phyloP scores from a whole-genome alignment of 1,140 invertebrate species.

The Mycetomoellerius zeteki region DNA sequence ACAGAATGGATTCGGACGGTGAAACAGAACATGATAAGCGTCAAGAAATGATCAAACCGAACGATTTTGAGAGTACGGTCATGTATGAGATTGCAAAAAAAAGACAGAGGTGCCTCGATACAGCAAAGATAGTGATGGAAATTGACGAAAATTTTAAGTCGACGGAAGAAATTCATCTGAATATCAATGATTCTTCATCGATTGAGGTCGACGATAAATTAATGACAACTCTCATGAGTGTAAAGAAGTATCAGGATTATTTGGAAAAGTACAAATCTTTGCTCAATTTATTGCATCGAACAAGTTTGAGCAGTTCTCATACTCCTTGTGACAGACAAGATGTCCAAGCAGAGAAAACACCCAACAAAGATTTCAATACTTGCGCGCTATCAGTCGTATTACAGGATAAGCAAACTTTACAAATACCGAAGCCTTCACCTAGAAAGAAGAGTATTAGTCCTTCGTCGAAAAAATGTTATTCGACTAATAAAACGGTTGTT shows the following conservation, averaged over 20 bases:
- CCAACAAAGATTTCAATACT: not conserved
- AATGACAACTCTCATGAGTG: slow-evolving; percentile 72
- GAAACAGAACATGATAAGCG: not conserved
- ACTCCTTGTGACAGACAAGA: slow-evolving; percentile 19
- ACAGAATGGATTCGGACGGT: not conserved
- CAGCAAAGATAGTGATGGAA: slow-evolving; percentile 76
- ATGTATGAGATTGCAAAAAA: slow-evolving; percentile 75
- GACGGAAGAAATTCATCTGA: slow-evolving; percentile 26
- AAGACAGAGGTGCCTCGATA: slow-evolving; percentile 78
- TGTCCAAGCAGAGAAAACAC: not conserved
- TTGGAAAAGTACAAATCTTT: slow-evolving; percentile 68
- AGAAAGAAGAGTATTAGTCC: not conserved
- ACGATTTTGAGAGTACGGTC: slow-evolving; percentile 73
- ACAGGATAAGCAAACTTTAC: not conserved
- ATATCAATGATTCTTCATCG: slow-evolving; percentile 36
- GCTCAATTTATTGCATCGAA: slow-evolving; percentile 58
- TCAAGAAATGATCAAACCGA: slow-evolving; percentile 15
- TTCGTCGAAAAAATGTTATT: not conserved
- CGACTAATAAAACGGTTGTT: not conserved
- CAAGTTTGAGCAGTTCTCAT: not conserved
- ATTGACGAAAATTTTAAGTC: slow-evolving; percentile 68
- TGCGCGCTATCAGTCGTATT: not conserved
- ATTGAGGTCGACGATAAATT: slow-evolving; percentile 67
- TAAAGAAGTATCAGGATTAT: slow-evolving; percentile 74
- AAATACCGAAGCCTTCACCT: not conserved